phyloP scores from a whole-genome alignment of 2,888 invertebrate species.

The Melanostoma mellinum region DNA sequence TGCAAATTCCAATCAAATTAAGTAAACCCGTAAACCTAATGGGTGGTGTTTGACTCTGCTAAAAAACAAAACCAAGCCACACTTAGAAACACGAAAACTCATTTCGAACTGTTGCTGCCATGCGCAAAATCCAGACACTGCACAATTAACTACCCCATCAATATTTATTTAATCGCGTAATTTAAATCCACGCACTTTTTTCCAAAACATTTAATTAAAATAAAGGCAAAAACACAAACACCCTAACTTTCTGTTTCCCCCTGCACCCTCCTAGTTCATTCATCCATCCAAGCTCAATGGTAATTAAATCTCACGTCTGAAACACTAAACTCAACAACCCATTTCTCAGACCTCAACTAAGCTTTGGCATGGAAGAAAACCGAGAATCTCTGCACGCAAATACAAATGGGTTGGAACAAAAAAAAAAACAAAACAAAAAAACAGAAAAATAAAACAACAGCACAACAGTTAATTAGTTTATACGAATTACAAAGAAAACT shows the following conservation, averaged over 20 bases:
- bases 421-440: neutral
- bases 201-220: slow-evolving; percentile 43
- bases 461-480: slow-evolving; percentile 36
- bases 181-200: slow-evolving; percentile 8
- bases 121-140: neutral
- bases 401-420: neutral
- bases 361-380: neutral
- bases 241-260: slow-evolving; percentile 7
- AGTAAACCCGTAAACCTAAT: too few species aligned
- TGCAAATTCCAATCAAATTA: too few species aligned
- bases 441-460: neutral
- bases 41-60: too few species aligned
- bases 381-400: slow-evolving; percentile 16
- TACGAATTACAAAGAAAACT: slow-evolving; percentile 38
- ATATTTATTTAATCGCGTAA: slow-evolving; percentile 22
- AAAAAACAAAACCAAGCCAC: too few species aligned
- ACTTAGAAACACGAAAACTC: neutral
- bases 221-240: slow-evolving; percentile 25
- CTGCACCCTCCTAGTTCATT: neutral
- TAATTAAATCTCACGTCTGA: slow-evolving; percentile 24
- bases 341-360: slow-evolving; percentile 28
- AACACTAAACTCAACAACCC: slow-evolving; percentile 24
- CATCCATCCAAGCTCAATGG: neutral
- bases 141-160: slow-evolving; percentile 13
- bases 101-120: neutral